phyloP scores from a whole-genome alignment of 2,113 vertebrate species.

The Thermophis baileyi region DNA sequence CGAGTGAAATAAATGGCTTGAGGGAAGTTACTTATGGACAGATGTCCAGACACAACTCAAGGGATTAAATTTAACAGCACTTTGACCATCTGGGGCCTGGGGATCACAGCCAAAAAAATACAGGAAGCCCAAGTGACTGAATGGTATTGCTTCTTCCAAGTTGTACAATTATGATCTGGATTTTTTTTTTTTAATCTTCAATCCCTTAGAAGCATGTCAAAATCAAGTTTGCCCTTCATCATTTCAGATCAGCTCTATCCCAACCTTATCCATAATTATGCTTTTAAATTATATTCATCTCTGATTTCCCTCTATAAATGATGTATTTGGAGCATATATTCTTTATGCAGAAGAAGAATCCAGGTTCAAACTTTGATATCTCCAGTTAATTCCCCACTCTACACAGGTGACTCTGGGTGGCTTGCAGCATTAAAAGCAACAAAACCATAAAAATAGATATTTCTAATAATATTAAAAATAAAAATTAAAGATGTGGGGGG shows the following conservation, averaged over 20 bases:
- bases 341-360: not conserved
- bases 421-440: not conserved
- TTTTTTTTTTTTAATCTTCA: not conserved
- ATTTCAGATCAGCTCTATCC: not conserved
- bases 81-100: not conserved
- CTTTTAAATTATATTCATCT: not conserved
- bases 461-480: not conserved
- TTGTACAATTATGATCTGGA: not conserved
- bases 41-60: not conserved
- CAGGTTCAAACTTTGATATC: not conserved
- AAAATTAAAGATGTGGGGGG: not conserved
- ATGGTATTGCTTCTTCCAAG: not conserved
- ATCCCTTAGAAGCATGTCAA: not conserved
- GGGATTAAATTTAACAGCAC: not conserved
- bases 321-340: not conserved
- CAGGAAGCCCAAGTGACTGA: not conserved
- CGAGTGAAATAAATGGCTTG: not conserved
- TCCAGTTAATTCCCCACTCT: not conserved
- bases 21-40: not conserved
- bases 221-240: not conserved
- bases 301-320: not conserved
- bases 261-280: not conserved
- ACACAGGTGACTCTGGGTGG: not conserved
- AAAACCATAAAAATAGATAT: not conserved
- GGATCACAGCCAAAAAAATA: not conserved